Evolutionary conservation across 2,113 vertebrate species (phyloP).

Genomic region (Ranitomeya imitator): DNA sequence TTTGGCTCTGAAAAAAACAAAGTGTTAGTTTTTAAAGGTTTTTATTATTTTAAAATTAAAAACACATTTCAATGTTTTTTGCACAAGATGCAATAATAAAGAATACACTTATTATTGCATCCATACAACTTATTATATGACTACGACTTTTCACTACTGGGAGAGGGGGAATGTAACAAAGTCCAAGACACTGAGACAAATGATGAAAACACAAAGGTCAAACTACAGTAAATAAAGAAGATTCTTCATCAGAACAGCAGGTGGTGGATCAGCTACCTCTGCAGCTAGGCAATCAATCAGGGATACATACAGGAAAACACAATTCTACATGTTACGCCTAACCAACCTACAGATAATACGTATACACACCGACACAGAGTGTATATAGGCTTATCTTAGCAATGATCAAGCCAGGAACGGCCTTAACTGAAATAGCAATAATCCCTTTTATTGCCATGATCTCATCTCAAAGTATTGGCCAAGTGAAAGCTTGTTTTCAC

Average conservation of each 20-base stretch:
- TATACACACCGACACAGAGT: not conserved
- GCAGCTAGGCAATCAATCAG: too few species aligned
- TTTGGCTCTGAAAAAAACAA: conserved; percentile 88
- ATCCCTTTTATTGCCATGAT: not conserved
- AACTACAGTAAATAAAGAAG: not conserved
- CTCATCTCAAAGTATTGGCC: not conserved
- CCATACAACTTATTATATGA: not conserved
- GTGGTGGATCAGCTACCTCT: not conserved
- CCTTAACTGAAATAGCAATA: not conserved
- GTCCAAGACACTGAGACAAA: conserved; percentile 32
- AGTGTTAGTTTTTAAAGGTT: conserved; percentile 59
- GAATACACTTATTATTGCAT: not conserved
- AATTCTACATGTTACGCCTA: not conserved
- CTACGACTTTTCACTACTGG: not conserved
- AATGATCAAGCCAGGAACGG: not conserved
- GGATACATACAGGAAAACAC: not conserved
- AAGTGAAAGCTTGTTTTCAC: not conserved
- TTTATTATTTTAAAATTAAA: not conserved
- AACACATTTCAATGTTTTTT: not conserved
- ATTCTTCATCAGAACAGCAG: not conserved
- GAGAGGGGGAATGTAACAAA: conserved; percentile 7
- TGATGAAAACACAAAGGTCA: conserved; percentile 21
- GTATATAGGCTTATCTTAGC: conserved; percentile 10
- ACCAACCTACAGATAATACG: not conserved
- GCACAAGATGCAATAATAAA: not conserved